phyloP scores from a whole-genome alignment of 1,140 invertebrate species.

The Cyphomyrmex costatus region DNA sequence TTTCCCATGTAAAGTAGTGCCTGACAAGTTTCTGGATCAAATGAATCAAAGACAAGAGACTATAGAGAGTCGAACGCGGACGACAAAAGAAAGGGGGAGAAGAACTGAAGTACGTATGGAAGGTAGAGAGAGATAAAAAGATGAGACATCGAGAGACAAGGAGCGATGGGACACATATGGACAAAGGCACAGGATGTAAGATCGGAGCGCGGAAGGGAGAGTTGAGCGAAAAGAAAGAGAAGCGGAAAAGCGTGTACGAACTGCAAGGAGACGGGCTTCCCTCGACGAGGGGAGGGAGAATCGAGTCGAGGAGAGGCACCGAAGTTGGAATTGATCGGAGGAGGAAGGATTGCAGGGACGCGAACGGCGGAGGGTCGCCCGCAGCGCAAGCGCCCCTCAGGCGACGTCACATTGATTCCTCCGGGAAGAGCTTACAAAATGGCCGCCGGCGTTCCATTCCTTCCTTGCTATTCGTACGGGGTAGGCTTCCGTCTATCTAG shows the following conservation, averaged over 20 bases:
- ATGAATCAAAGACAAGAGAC: conserved; percentile 4
- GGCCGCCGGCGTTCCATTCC: conserved; percentile 86
- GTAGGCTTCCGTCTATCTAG: conserved; percentile 82
- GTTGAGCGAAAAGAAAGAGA: conserved; percentile 53
- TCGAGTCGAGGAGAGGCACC: conserved; percentile 67
- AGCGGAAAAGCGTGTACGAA: conserved; percentile 20
- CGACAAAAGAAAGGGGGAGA: background rate
- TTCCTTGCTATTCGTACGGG: conserved; percentile 81
- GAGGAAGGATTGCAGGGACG: conserved; percentile 80
- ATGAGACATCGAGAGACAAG: conserved; percentile 3
- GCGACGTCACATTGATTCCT: conserved; percentile 87
- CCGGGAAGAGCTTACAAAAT: conserved; percentile 87
- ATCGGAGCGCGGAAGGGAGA: conserved; percentile 47
- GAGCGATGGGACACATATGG: conserved; percentile 30
- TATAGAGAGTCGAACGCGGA: background rate
- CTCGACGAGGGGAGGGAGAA: conserved; percentile 40
- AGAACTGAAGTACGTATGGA: background rate
- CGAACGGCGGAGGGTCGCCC: conserved; percentile 80
- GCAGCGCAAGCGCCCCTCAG: conserved; percentile 86
- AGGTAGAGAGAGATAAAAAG: conserved; percentile 21
- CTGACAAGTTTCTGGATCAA: background rate
- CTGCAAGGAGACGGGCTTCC: background rate
- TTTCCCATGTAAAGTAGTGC: conserved; percentile 21
- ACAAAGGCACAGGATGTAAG: conserved; percentile 11
- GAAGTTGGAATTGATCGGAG: conserved; percentile 82